phyloP scores from a whole-genome alignment of 2,113 vertebrate species.

The Peromyscus polionotus region DNA sequence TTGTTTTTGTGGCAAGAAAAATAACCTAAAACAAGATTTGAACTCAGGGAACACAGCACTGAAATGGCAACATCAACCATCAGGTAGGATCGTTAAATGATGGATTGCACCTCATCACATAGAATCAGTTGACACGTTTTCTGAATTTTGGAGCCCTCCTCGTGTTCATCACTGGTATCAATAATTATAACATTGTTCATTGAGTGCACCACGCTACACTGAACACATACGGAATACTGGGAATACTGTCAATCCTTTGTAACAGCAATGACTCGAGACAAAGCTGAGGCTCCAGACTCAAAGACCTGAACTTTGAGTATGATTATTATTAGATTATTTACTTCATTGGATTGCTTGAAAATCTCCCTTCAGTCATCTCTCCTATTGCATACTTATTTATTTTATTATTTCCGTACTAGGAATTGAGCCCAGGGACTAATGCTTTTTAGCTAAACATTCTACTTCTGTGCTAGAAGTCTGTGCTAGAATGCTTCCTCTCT shows the following conservation, averaged over 20 bases:
- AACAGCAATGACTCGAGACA: rapidly evolving
- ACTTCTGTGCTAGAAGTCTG: not conserved
- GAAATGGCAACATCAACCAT: not conserved
- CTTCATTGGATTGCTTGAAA: not conserved
- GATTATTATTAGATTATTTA: too few relatives aligned
- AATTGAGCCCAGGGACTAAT: not conserved
- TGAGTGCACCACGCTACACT: not conserved
- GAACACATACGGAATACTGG: not conserved
- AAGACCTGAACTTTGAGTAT: not conserved
- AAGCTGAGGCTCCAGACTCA: not conserved
- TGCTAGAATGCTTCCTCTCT: not conserved
- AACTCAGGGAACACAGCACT: not conserved
- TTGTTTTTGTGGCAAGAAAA: too few relatives aligned
- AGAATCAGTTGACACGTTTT: not conserved
- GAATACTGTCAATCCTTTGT: not conserved
- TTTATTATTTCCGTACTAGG: not conserved
- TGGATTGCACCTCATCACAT: not conserved
- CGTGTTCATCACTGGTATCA: not conserved
- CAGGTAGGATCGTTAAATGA: not conserved
- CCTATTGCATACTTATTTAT: not conserved
- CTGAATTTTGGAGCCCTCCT: not conserved
- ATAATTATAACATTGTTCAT: not conserved
- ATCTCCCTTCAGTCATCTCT: not conserved
- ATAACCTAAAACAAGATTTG: not conserved
- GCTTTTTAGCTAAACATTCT: not conserved